phyloP scores from a whole-genome alignment of 2,113 vertebrate genomes.

The Silurus asotus region DNA sequence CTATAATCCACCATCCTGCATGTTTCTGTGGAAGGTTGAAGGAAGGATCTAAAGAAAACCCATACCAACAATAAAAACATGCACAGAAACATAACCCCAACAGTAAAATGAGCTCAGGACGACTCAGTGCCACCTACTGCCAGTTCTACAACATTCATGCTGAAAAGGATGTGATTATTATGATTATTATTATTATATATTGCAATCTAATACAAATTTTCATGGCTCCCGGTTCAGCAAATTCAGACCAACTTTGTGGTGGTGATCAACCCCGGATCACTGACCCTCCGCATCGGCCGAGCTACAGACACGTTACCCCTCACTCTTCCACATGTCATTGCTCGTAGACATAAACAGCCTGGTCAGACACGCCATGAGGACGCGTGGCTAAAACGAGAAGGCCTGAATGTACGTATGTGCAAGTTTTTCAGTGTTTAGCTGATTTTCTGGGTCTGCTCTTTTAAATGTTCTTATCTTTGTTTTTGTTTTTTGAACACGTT shows the following conservation, averaged over 20 bases:
- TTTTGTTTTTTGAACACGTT: constrained; percentile 16
- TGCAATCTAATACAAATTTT: background rate
- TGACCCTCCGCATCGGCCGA: constrained; percentile 84
- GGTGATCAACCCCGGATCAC: constrained; percentile 92
- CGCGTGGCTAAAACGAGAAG: constrained; percentile 86
- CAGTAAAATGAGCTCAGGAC: background rate
- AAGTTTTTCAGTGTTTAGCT: background rate
- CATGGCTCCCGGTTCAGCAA: constrained; percentile 76
- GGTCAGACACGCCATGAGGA: constrained; percentile 84
- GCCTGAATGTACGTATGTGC: constrained; percentile 81
- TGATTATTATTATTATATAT: background rate
- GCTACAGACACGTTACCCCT: constrained; percentile 90
- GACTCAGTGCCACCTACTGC: background rate
- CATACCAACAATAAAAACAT: background rate
- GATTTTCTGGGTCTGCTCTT: background rate
- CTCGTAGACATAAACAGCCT: constrained; percentile 85
- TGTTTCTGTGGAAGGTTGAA: background rate
- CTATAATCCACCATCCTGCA: background rate
- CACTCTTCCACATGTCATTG: constrained; percentile 86
- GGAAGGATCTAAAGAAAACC: background rate
- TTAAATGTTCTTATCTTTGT: background rate
- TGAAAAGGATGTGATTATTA: background rate
- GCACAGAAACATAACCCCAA: background rate
- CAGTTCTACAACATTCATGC: background rate
- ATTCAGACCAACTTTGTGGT: constrained; percentile 95